Evolutionary conservation across 2,113 vertebrate species (phyloP), one percentile per base, ranked within the genome.

Genomic region (Chloroceryle aenea): DNA sequence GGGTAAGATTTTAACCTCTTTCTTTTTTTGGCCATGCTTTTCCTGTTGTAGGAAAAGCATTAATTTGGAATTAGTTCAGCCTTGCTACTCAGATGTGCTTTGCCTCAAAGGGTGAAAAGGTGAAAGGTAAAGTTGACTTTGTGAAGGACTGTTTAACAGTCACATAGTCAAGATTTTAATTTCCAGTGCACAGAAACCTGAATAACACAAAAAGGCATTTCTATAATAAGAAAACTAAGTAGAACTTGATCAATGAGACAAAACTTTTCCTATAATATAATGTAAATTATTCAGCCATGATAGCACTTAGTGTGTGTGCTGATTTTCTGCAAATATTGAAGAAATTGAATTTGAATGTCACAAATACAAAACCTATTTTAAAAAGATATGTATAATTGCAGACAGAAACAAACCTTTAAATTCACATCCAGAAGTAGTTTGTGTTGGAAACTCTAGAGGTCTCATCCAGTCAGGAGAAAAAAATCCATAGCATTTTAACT

Each of bases 121-220:
- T 91, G 62, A 93, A 95, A 88, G n/a, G 14, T 87, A 75, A 85
- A 73, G 58, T 21, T 86, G n/a, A 18, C n/a, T 86, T 92, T 92
- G 30, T 59, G 79, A 94, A 87, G 18, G 16, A 25, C 40, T 64
- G 8, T 4, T 75, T 71, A 80, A 73, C 21, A 47, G 29, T 61
- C 77, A 56, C 13, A 36, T 30, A 80, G 47, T 27, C 47, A 81
- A 47, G 72, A 85, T 55, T 93, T 95, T 85, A 36, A 53, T 89
- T 91, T 93, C 19, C 56, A 64, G 50, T 48, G 34, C 29, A 69
- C 10, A 82, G 53, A 71, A 93, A 40, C 5, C 18, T 63, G 61
- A 93, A 75, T 53, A 83, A 63, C 92, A 83, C 42, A 7, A 74
- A 73, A 93, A 74, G 4, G 0, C 5, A 69, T 43, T 91, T 96